Evolutionary conservation across 2,797 vertebrate species (phyloP).

Genomic region (Cynodonichthys magdalenae): DNA sequence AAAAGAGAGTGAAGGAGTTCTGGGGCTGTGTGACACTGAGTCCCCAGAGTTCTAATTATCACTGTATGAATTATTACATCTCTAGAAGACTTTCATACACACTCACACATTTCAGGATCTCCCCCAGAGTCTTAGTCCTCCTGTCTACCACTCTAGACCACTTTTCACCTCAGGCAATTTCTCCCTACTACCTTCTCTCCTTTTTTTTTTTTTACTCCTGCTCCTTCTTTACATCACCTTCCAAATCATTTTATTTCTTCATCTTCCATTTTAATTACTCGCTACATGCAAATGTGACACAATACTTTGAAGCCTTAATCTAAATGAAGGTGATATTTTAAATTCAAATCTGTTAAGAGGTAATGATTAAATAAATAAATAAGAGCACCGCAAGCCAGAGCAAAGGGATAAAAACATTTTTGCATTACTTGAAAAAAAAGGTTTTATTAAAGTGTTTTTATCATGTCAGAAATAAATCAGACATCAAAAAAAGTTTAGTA

Average conservation of each 20-base stretch:
- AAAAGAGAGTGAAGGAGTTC: conserved; percentile 43
- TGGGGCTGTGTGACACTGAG: conserved; percentile 60
- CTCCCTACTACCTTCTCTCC: conserved; percentile 39
- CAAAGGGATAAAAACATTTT: background rate
- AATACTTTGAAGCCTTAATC: background rate
- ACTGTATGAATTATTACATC: conserved; percentile 80
- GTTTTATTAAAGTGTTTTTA: no score
- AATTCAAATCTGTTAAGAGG: background rate
- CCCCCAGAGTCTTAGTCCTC: conserved; percentile 57
- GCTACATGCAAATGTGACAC: background rate
- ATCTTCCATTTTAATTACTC: conserved; percentile 29
- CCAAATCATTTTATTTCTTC: conserved; percentile 21
- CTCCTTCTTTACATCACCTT: conserved; percentile 33
- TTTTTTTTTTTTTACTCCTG: conserved; percentile 1
- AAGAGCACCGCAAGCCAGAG: no score
- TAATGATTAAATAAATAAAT: background rate
- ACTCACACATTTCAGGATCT: conserved; percentile 50
- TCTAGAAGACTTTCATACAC: conserved; percentile 54
- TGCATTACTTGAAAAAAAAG: no score
- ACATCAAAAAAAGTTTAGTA: no score
- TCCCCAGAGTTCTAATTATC: conserved; percentile 78
- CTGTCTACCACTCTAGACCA: conserved; percentile 60
- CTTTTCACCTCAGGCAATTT: conserved; percentile 57
- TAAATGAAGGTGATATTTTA: background rate
- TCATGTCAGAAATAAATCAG: no score